phyloP scores from a whole-genome alignment of 1,140 invertebrate genomes.

The Heliconius himera region DNA sequence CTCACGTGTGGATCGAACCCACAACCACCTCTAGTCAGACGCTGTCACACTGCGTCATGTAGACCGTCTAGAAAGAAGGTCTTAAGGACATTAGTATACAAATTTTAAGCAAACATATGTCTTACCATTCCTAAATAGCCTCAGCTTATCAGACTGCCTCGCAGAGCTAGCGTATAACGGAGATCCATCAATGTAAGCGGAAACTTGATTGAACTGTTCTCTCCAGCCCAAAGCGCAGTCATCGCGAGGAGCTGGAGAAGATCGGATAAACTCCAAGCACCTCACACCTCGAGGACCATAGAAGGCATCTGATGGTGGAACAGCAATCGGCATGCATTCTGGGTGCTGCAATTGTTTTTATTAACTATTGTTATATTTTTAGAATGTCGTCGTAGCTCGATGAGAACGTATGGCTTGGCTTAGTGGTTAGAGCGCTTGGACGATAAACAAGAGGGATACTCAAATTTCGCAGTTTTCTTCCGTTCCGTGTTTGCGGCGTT shows the following conservation, averaged over 20 bases:
- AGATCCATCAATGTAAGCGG: conserved; percentile 95
- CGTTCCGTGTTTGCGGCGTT: too few species aligned
- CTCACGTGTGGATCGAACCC: too few species aligned
- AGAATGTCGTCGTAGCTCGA: too few species aligned
- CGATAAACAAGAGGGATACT: too few species aligned
- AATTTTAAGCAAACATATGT: neutral
- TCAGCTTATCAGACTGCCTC: conserved; percentile 87
- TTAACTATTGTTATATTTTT: too few species aligned
- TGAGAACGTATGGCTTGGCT: too few species aligned
- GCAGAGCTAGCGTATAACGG: conserved; percentile 94
- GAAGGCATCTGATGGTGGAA: conserved; percentile 88
- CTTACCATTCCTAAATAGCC: conserved; percentile 87
- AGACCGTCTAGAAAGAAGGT: too few species aligned
- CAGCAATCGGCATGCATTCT: conserved; percentile 90
- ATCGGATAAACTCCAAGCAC: conserved; percentile 89
- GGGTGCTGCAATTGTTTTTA: conserved; percentile 84
- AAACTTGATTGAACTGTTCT: conserved; percentile 91
- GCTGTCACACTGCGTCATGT: too few species aligned
- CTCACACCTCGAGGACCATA: conserved; percentile 85
- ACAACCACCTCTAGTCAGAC: too few species aligned
- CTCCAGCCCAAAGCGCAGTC: conserved; percentile 87
- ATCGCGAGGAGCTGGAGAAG: conserved; percentile 86
- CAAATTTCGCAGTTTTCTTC: too few species aligned
- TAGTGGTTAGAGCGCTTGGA: too few species aligned
- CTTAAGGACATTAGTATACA: too few species aligned